A percentile compares a stretch with the other conserved stretches of the same genome.
Conservation (phyloP, 2,797 vertebrate species). For the Oophaga sylvatica region DNA sequence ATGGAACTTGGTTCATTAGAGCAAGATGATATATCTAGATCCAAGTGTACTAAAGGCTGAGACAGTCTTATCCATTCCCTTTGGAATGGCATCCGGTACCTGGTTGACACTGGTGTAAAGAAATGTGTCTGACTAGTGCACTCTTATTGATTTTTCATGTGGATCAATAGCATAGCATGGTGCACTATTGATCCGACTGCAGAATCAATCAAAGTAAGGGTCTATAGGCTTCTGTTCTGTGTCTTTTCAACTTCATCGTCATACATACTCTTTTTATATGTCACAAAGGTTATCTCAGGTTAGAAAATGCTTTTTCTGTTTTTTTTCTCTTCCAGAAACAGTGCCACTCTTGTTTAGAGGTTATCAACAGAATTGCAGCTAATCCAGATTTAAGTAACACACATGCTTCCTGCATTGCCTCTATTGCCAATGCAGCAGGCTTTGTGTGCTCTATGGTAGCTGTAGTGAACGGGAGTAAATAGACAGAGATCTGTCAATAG, state of each 20-base stretch:
- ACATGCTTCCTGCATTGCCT: too few species aligned
- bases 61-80: not conserved
- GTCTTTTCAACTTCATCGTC: not conserved
- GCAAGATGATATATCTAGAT: not conserved
- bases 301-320: not conserved
- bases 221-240: not conserved
- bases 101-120: constrained; percentile 10
- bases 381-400: not conserved
- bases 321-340: not conserved
- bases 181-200: not conserved
- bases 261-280: not conserved
- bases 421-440: too few species aligned
- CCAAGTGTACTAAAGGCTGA: not conserved
- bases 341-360: not conserved
- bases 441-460: too few species aligned
- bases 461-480: too few species aligned
- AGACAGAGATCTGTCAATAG: too few species aligned
- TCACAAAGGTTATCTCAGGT: not conserved
- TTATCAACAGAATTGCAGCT: not conserved
- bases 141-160: constrained; percentile 7
- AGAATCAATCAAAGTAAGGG: constrained; percentile 16
- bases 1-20: not conserved
- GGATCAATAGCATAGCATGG: constrained; percentile 24
- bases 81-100: not conserved
- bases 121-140: not conserved